Evolutionary conservation across 2,888 invertebrate genomes (phyloP), one percentile per base, ranked within the genome.

Genomic region (Heliconius aoede): DNA sequence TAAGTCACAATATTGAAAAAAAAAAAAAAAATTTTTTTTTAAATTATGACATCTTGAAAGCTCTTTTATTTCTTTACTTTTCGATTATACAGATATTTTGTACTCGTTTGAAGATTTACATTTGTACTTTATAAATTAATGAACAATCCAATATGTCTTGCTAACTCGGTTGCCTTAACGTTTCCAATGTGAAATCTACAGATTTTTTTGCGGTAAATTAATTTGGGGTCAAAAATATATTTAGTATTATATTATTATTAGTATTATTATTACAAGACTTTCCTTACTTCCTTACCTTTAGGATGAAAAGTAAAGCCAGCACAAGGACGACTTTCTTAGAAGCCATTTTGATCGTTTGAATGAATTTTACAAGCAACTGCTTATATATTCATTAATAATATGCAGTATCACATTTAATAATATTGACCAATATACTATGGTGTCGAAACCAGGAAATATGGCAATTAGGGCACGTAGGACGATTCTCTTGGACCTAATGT

Each of bases 281-380:
- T 18, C 36, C 11, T 3, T 28, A 13, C 26, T 9, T 51, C 83
- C 83, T 86, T 83, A 89, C 89, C 84, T 89, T 85, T 40, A 88
- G 77, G 15, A 86, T 73, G 55, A 88, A 78, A 61, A 86, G 68
- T 4, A 88, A 77, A 79, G 84, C 85, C 30, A 84, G 74, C 46
- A 85, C 84, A n/a, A 82, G 82, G 73, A 82, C 84, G 67, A 85
- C 83, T 85, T 88, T 89, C 55, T 72, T 60, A 9, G 72, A 72
- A 40, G 72, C 72, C 72, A 72, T 72, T 72, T 72, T 61, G 36
- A 21, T 60, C 76, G 72, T 79, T 74, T 82, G n/a, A 30, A 28
- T 21, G 28, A 46, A 62, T 76, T 75, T 83, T 78, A 79, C 73
- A 77, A 55, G 46, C 64, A 60, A 60, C 30, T 74, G 74, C 83